These are phyloP conservation scores for Oasisia sp. DNA, from an alignment of 2,888 invertebrate species.

Conservation along the genomic window DNA sequence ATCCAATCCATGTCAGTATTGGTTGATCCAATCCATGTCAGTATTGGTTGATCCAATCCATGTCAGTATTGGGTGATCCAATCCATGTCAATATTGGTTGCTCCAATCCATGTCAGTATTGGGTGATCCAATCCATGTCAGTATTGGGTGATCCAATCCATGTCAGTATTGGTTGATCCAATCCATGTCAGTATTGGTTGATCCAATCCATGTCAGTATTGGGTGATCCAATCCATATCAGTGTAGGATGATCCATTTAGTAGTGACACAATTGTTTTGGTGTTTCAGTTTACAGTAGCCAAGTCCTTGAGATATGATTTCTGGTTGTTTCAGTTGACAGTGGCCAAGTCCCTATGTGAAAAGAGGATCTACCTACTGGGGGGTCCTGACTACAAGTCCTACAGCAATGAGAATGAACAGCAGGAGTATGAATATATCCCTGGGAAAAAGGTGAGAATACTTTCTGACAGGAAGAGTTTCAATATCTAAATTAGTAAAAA, in stretches of 20 bases:
- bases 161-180: no score
- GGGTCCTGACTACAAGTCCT: conserved; percentile 54
- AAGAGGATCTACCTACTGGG: conserved; percentile 57
- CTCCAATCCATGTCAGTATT: conserved; percentile 46
- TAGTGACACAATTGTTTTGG: conserved; percentile 28
- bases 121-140: no score
- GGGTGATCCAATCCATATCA: no score
- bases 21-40: no score
- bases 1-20: conserved; percentile 46
- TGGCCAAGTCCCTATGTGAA: conserved; percentile 61
- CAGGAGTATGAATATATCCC: conserved; percentile 39
- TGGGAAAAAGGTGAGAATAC: conserved; percentile 38
- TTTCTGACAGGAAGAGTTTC: neutral
- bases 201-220: conserved; percentile 46
- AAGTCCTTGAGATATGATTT: conserved; percentile 49
- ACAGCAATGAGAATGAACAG: conserved; percentile 25
- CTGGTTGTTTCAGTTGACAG: conserved; percentile 51
- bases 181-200: no score
- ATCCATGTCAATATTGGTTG: no score
- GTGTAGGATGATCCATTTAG: neutral
- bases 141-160: conserved; percentile 46
- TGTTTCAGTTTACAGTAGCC: conserved; percentile 44
- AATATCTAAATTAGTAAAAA: no score
- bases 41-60: conserved; percentile 46
- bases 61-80: no score